Conservation (phyloP, 2,797 vertebrate species). For the Hippoglossus hippoglossus region DNA sequence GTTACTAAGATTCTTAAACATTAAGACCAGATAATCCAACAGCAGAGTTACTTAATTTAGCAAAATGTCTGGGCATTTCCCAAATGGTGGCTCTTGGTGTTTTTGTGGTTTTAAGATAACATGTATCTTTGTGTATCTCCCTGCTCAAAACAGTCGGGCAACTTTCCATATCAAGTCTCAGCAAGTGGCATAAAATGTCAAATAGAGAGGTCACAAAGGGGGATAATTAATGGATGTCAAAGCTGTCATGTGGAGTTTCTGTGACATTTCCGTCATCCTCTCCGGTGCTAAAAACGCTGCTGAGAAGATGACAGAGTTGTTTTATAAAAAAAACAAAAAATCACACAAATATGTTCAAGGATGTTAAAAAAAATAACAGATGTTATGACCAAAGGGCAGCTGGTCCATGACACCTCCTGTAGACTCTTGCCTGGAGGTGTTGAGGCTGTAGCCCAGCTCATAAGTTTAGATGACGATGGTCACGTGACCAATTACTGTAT, state of each 20-base stretch:
- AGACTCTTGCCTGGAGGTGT: constrained; percentile 6
- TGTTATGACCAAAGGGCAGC: neutral
- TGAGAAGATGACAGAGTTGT: neutral
- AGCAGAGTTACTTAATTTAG: neutral
- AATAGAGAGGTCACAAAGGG: constrained; percentile 3
- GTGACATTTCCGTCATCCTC: neutral
- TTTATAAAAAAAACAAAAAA: neutral
- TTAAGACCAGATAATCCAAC: too few species aligned
- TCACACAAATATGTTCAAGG: neutral
- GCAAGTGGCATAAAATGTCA: constrained; percentile 1
- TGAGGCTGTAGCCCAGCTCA: constrained; percentile 1
- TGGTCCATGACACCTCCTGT: neutral
- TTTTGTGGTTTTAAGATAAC: neutral
- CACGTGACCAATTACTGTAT: neutral
- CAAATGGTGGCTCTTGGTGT: neutral
- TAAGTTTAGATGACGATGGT: constrained; percentile 3
- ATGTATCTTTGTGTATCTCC: neutral
- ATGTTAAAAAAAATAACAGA: neutral
- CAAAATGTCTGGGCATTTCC: neutral
- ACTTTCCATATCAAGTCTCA: neutral
- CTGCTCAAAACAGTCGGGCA: constrained; percentile 6
- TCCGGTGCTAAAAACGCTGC: neutral
- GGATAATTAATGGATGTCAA: constrained; percentile 12
- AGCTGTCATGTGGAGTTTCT: neutral
- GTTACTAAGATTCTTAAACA: too few species aligned